Evolutionary conservation across 2,888 invertebrate species (phyloP).

Genomic region (Automeris io): DNA sequence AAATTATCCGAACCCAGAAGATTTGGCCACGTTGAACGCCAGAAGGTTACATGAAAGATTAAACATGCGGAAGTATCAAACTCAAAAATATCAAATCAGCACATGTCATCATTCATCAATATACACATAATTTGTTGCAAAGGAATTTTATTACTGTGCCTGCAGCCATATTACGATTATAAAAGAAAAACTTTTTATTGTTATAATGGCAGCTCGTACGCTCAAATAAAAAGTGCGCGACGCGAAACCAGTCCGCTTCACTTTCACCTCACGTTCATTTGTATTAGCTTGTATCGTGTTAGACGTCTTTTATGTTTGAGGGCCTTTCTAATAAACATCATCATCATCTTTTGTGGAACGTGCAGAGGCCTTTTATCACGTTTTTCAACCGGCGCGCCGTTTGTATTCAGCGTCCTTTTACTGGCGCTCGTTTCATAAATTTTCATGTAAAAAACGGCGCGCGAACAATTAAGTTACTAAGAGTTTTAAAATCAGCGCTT

Average conservation of each 20-base stretch:
- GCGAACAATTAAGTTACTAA: no score
- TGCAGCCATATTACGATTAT: neutral
- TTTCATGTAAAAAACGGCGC: neutral
- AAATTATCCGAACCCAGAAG: no score
- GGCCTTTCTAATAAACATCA: conserved; percentile 8
- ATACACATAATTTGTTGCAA: neutral
- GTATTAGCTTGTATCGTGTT: conserved; percentile 8
- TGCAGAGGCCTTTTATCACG: conserved; percentile 2
- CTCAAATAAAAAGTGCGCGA: neutral
- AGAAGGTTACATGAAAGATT: no score
- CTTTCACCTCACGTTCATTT: conserved; percentile 7
- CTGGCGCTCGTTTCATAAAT: neutral
- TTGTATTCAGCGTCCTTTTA: neutral
- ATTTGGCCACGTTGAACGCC: no score
- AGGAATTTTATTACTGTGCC: neutral
- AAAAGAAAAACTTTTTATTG: conserved; percentile 4
- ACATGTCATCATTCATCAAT: neutral
- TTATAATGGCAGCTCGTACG: conserved; percentile 2
- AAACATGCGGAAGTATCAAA: no score
- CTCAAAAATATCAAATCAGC: no score
- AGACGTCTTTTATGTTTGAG: conserved; percentile 8
- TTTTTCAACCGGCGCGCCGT: neutral
- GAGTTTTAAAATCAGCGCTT: no score
- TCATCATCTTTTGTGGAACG: conserved; percentile 7
- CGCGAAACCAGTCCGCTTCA: neutral